These are phyloP conservation scores for Myopa tessellatipennis DNA, from an alignment of 2,888 invertebrate species.

Conservation along the genomic window DNA sequence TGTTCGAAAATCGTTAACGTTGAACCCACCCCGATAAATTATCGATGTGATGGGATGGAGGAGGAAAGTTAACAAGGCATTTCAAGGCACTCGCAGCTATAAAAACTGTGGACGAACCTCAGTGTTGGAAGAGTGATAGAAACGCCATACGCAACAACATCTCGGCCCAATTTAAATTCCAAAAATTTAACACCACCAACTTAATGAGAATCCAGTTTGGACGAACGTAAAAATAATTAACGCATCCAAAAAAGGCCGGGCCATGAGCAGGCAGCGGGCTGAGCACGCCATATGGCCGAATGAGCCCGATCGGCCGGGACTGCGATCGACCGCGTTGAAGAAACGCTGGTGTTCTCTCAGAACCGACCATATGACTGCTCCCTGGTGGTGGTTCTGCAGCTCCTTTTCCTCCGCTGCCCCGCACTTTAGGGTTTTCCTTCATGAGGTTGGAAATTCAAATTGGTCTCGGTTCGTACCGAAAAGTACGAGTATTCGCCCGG, in stretches of 20 bases:
- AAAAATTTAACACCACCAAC: neutral
- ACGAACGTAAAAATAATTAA: constrained; percentile 25
- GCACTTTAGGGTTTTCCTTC: constrained; percentile 25
- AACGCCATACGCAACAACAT: neutral
- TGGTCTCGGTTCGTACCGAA: constrained; percentile 54
- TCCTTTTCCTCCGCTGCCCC: constrained; percentile 34
- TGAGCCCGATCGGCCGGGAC: neutral
- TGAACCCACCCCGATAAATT: no score
- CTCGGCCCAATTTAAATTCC: neutral
- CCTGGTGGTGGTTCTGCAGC: constrained; percentile 35
- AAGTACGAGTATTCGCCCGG: constrained; percentile 23
- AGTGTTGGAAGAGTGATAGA: neutral
- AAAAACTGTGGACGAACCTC: neutral
- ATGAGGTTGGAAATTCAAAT: constrained; percentile 47
- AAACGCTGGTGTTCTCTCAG: constrained; percentile 29
- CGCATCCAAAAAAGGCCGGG: constrained; percentile 42
- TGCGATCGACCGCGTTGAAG: constrained; percentile 2
- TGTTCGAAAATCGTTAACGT: no score
- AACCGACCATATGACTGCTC: constrained; percentile 41
- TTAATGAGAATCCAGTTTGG: constrained; percentile 25
- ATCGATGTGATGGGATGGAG: no score
- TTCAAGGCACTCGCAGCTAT: no score
- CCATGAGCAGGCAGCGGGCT: constrained; percentile 26
- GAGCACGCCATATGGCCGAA: constrained; percentile 16
- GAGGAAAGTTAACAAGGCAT: no score